These are phyloP conservation scores for Dreissena rostriformis DNA, from an alignment of 1,140 invertebrate genomes.

Conservation along the genomic window DNA sequence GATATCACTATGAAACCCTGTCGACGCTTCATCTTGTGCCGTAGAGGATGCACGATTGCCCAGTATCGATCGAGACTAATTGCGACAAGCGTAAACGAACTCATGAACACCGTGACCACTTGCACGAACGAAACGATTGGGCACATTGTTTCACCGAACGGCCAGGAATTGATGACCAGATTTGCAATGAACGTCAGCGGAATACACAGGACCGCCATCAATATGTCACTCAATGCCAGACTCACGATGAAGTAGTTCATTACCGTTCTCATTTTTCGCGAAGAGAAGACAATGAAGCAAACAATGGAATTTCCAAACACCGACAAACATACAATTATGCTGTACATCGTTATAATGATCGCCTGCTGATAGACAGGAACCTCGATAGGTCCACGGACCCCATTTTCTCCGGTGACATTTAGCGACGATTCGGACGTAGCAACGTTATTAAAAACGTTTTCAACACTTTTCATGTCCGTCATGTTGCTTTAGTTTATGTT, in stretches of 20 bases:
- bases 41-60: constrained; percentile 94
- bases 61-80: constrained; percentile 98
- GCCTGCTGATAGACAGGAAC: constrained; percentile 67
- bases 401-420: constrained; percentile 14
- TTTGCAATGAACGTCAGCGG: constrained; percentile 96
- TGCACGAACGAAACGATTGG: constrained; percentile 92
- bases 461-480: too few relatives aligned
- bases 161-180: constrained; percentile 93
- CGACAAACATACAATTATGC: constrained; percentile 69
- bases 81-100: constrained; percentile 95
- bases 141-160: constrained; percentile 94
- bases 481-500: too few relatives aligned
- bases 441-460: neutral
- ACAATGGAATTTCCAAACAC: constrained; percentile 95
- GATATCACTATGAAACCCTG: constrained; percentile 88
- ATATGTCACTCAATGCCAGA: constrained; percentile 96
- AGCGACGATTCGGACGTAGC: constrained; percentile 6
- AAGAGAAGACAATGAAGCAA: constrained; percentile 91
- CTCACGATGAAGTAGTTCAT: constrained; percentile 99
- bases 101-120: constrained; percentile 97
- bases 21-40: constrained; percentile 89
- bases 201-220: constrained; percentile 95
- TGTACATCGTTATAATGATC: constrained; percentile 75
- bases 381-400: constrained; percentile 31
- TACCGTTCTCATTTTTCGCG: constrained; percentile 93